Evolutionary conservation across 2,888 invertebrate genomes (phyloP), one percentile per base, ranked within the genome.

Genomic region (Calliphora vomitoria): DNA sequence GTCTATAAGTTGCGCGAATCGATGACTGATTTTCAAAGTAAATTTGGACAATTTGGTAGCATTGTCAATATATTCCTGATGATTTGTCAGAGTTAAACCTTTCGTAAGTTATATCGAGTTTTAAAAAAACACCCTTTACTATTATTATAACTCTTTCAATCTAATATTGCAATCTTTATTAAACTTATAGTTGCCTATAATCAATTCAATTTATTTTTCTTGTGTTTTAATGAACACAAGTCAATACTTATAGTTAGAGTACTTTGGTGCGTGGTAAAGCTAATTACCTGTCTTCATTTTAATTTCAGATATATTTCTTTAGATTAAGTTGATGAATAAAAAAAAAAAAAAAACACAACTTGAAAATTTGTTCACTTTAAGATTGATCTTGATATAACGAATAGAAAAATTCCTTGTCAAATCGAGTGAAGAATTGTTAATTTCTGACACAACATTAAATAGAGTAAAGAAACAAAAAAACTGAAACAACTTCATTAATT

Each of bases 401-500:
- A 66, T 78, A 64, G 83, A 71, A 83, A 83, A 53, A 47, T 74
- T 25, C 58, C 18, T 62, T 31, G 20, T 41, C 4, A 66, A 44
- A 66, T 74, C 84, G 82, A 82, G 84, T 79, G 82, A 79, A 41
- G 84, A 85, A 85, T 87, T 85, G 87, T 87, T 87, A 87, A 87
- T 87, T 82, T 84, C 78, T 85, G 74, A 85, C 87, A 87, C 84
- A 81, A 87, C 78, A 85, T 85, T 87, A 87, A 84, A 84, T 25
- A 3, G 44, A 18, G 11, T 15, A 18, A 13, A 41, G 1, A 31
- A 62, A 15, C 25, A 58, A 58, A 6, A 1, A 53, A 18, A 60
- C 47, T 44, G 64, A 53, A 82, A 87, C 87, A 81, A 87, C 87
- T 87, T 87, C 64, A 87, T 87, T 87, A 82, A 85, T 85, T 87